These are phyloP conservation scores for Heliconius himera DNA, from an alignment of 1,140 invertebrate genomes.

Conservation along the genomic window DNA sequence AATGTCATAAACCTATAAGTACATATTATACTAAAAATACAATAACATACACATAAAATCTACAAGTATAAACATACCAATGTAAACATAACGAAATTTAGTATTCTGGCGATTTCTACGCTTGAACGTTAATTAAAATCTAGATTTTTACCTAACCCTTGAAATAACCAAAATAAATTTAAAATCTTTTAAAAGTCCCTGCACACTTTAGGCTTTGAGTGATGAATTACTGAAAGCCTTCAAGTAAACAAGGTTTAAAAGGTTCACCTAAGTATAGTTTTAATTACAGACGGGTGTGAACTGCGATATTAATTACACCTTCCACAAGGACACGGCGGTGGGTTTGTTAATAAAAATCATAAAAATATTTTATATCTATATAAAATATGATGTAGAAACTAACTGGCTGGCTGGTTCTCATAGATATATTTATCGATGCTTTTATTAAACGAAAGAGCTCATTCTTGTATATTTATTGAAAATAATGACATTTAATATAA, in stretches of 20 bases:
- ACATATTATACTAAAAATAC: too few relatives aligned
- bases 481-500: too few relatives aligned
- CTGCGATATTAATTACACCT: background rate
- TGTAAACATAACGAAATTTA: too few relatives aligned
- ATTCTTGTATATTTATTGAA: too few relatives aligned
- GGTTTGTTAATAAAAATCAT: background rate
- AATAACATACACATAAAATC: too few relatives aligned
- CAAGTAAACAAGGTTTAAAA: conserved; percentile 3
- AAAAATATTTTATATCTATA: background rate
- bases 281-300: conserved; percentile 12
- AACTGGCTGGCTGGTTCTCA: background rate
- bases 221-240: conserved; percentile 1
- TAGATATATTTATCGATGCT: background rate
- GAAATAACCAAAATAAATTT: background rate
- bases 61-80: too few relatives aligned
- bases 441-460: background rate
- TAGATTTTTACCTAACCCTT: background rate
- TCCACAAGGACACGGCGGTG: background rate
- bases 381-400: background rate
- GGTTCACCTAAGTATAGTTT: background rate
- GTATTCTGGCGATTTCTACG: background rate
- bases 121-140: background rate
- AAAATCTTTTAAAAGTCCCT: background rate
- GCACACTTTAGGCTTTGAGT: background rate
- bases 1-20: too few relatives aligned